Base-by-base conservation (phyloP, 1,140 invertebrate species). In the Nymphalis io region DNA sequence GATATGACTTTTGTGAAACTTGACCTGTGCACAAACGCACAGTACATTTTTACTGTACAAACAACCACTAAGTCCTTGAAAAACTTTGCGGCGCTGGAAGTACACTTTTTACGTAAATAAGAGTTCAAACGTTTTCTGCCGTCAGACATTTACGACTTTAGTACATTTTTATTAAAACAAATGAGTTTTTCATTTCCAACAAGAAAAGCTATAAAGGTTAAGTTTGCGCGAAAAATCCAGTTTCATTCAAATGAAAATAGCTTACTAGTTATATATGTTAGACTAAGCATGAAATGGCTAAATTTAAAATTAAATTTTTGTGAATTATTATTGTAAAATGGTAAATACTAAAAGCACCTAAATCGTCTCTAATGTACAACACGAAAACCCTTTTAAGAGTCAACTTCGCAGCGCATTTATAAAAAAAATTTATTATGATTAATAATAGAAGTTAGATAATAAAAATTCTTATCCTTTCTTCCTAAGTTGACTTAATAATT, bases 361-460 rank as follows among this genome's bases (percentile, higher is more conserved):
- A 15, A 46, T 46, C 42, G 6, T n/a, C n/a, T 46, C 40, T 42
- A 42, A 46, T 51, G 59, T 60, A 33, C n/a, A 60, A 67, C 65
- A 67, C 15, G 65, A 48, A 60, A 67, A 67, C 44, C 65, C 58
- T 67, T 67, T 67, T 60, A 67, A 60, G 58, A 57, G 59, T 60
- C 23, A 27, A 46, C 64, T 42, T 46, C 51, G 27, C 58, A 18
- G 27, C 33, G 58, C 42, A 57, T 16, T 46, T 46, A 46, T 46
- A n/a, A 67, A 67, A 60, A 60, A 39, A 16, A 27, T 60, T 20
- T 59, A 63, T 57, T 67, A 67, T 67, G 55, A 67, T 67, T 46
- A 67, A 60, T 60, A 60, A 18, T n/a, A 46, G 42, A 46, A n/a
- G 42, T 15, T 4, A 2, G 15, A 15, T 4, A 46, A 6, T 4